A percentile compares a stretch with the other conserved stretches of the same genome.
These are phyloP conservation scores for Ophraella communa DNA, from an alignment of 2,888 invertebrate species.

Conservation along the genomic window DNA sequence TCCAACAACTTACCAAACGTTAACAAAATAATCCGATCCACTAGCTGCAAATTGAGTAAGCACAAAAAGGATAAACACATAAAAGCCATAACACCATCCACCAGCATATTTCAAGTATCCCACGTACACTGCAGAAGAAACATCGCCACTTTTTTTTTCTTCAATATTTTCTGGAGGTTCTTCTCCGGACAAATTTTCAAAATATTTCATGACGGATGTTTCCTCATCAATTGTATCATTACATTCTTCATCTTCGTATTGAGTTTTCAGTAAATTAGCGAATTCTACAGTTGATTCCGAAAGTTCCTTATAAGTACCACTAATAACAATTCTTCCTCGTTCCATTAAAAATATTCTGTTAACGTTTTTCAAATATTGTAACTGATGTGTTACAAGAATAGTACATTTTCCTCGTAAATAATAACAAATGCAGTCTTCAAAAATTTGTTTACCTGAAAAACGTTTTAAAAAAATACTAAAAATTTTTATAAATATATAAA, in stretches of 20 bases:
- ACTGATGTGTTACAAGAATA: constrained; percentile 83
- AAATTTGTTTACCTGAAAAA: constrained; percentile 73
- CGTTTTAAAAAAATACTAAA: not conserved
- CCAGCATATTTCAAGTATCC: constrained; percentile 79
- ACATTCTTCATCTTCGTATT: constrained; percentile 49
- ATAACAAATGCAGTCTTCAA: constrained; percentile 72
- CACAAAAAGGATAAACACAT: constrained; percentile 69
- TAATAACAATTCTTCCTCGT: constrained; percentile 63
- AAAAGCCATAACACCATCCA: constrained; percentile 66
- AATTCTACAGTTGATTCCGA: constrained; percentile 62
- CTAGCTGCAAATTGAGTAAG: constrained; percentile 76
- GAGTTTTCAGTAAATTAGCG: constrained; percentile 61
- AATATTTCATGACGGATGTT: constrained; percentile 27
- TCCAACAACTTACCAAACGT: constrained; percentile 68
- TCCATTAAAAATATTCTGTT: constrained; percentile 70
- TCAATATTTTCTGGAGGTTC: constrained; percentile 40
- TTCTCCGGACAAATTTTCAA: constrained; percentile 36
- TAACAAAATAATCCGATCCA: constrained; percentile 79
- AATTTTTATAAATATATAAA: not conserved
- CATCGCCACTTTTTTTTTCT: constrained; percentile 62
- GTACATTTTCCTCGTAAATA: constrained; percentile 68
- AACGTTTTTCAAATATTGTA: constrained; percentile 75
- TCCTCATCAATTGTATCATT: constrained; percentile 38
- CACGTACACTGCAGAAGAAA: constrained; percentile 63
- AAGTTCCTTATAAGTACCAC: constrained; percentile 62